Base-by-base conservation (phyloP, 1,140 invertebrate genomes). In the Drosophila albomicans region DNA sequence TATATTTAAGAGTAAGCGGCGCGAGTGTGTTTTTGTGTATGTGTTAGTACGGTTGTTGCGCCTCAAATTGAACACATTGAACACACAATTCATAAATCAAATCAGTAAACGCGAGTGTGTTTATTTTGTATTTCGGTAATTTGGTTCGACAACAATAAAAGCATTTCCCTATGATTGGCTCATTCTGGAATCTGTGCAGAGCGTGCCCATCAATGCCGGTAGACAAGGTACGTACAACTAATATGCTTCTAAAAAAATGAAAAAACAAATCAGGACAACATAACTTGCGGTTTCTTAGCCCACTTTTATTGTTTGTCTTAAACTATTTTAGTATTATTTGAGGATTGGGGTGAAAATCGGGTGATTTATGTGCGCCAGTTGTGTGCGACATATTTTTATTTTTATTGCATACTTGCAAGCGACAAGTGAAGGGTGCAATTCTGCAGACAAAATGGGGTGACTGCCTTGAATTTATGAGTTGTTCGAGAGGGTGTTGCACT, bases 171-270 rank as follows among this genome's bases (percentile, higher is more conserved):
- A 98, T 98, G 96, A 97, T 98, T 94, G 97, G 97, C 94, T 97
- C 97, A 95, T 97, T 98, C 94, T 97, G 96, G 96, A 98, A 97
- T 94, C 94, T 98, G 94, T 98, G 97, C 94, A 96, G 97, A 94
- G 96, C 97, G 94, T 98, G 97, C 94, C 97, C 97, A 93, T 97
- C 97, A 93, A 97, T 97, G 96, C 96, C 97, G 92, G 96, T 97
- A 93, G 97, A 97, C 94, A 98, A 98, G 96, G 97, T 98, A 94
- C 95, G 88, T 86, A 45, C 43, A 28, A 38, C 3, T 25, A 25
- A 16, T 16, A 11, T 35, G 15, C 13, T 59, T 41, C 0, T 25
- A 25, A 25, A 25, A 4, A 25, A 25, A 25, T 3, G 3, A 3
- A 25, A 4, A 16, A 25, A 25, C 4, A 25, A 25, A 25, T 13